Conservation (phyloP, 2,113 vertebrate species). For the Sapayoa aenigma region DNA sequence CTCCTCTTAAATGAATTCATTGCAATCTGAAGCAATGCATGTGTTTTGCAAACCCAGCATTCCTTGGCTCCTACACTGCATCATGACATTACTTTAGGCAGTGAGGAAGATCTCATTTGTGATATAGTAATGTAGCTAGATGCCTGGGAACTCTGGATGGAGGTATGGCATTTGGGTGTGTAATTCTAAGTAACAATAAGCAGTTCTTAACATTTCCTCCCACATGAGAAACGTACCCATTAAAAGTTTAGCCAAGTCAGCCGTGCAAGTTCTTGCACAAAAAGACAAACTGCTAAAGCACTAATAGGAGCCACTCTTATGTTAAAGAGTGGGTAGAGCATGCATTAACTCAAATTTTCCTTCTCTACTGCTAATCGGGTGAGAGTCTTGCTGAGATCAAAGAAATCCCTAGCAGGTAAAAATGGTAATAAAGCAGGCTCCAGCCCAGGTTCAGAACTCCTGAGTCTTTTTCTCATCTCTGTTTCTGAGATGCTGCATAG, state of each 20-base stretch:
- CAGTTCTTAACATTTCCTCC: conserved; percentile 50
- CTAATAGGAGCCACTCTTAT: conserved; percentile 21
- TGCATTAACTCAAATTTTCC: not conserved
- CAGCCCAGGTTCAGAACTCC: not conserved
- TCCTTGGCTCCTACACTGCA: conserved; percentile 1
- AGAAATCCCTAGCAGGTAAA: not conserved
- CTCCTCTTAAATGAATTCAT: conserved; percentile 5
- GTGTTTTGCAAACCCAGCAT: conserved; percentile 38
- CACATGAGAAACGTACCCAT: conserved; percentile 4
- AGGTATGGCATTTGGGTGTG: conserved; percentile 40
- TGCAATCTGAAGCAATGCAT: conserved; percentile 16
- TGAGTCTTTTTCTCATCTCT: not conserved
- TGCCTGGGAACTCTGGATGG: conserved; percentile 40
- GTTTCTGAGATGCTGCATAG: not conserved
- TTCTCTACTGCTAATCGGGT: not conserved
- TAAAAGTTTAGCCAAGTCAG: conserved; percentile 58
- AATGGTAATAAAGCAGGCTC: not conserved
- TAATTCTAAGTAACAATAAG: conserved; percentile 45
- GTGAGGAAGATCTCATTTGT: conserved; percentile 32
- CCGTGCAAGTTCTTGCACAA: conserved; percentile 39
- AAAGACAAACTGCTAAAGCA: not conserved
- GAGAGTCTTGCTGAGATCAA: conserved; percentile 9
- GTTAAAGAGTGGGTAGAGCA: not conserved
- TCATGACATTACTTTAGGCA: conserved; percentile 7
- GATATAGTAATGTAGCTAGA: conserved; percentile 1